These are phyloP conservation scores for Papilio xuthus DNA, from an alignment of 1,140 invertebrate genomes.

Conservation along the genomic window DNA sequence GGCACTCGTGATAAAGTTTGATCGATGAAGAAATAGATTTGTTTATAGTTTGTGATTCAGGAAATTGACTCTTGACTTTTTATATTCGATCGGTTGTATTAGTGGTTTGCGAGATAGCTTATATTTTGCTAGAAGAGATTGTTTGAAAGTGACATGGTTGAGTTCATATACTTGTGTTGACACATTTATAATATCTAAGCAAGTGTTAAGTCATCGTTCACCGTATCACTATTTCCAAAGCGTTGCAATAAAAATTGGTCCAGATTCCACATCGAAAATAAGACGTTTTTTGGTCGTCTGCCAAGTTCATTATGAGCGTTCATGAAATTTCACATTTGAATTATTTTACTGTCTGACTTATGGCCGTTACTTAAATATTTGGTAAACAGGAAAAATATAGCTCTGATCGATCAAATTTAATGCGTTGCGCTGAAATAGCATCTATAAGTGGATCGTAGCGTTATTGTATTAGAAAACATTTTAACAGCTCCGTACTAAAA, in stretches of 20 bases:
- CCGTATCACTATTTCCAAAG: conserved; percentile 71
- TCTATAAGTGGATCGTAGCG: conserved; percentile 68
- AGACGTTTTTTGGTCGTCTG: conserved; percentile 80
- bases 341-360: conserved; percentile 82
- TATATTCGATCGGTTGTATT: conserved; percentile 18
- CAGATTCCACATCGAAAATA: conserved; percentile 82
- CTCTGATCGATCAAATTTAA: conserved; percentile 80
- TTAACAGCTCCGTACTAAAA: conserved; percentile 41
- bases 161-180: conserved; percentile 1
- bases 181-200: conserved; percentile 30
- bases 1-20: conserved; percentile 44
- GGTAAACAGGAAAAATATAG: conserved; percentile 82
- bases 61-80: conserved; percentile 25
- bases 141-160: neutral
- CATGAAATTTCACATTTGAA: conserved; percentile 82
- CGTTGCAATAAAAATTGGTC: conserved; percentile 80
- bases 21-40: conserved; percentile 51
- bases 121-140: neutral
- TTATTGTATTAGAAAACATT: conserved; percentile 48
- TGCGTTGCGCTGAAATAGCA: conserved; percentile 71
- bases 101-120: conserved; percentile 26
- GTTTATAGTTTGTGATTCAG: conserved; percentile 43
- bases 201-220: conserved; percentile 43
- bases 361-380: conserved; percentile 82
- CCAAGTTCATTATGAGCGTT: conserved; percentile 82